Conservation (phyloP, 2,888 invertebrate species). For the Drosophila emarginata region DNA sequence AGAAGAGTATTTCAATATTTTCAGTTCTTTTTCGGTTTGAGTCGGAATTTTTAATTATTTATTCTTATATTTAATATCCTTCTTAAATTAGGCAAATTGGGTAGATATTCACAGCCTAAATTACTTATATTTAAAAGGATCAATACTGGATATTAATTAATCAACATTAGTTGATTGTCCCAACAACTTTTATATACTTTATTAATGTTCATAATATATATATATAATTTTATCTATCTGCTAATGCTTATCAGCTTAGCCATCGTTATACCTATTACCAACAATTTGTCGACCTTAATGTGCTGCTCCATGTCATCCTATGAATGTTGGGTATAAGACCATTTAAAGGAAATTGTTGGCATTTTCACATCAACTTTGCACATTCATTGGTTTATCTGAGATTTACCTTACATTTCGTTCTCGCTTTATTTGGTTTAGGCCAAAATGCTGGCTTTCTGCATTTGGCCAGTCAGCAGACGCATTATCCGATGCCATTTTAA, state of each 20-base stretch:
- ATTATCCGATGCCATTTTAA: conserved; percentile 71
- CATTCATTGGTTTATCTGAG: conserved; percentile 5
- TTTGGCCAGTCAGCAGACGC: conserved; percentile 71
- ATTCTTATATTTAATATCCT: too few relatives aligned
- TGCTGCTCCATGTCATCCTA: not conserved
- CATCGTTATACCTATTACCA: not conserved
- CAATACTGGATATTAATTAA: too few relatives aligned
- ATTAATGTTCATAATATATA: too few relatives aligned
- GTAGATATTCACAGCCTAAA: too few relatives aligned
- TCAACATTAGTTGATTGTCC: too few relatives aligned
- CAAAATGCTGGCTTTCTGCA: conserved; percentile 37
- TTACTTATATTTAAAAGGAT: too few relatives aligned
- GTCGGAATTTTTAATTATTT: too few relatives aligned
- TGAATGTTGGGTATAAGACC: not conserved
- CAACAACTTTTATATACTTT: too few relatives aligned
- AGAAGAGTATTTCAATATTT: too few relatives aligned
- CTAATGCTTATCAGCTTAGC: not conserved
- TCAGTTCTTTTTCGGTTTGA: too few relatives aligned
- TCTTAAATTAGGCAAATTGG: too few relatives aligned
- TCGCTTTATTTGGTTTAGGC: conserved; percentile 13
- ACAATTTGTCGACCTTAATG: not conserved
- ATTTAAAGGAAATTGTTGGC: conserved; percentile 4
- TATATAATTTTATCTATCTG: not conserved
- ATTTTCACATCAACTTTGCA: conserved; percentile 1
- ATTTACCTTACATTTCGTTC: not conserved